Base-by-base conservation (phyloP, 2,113 vertebrate species). In the Vanacampus margaritifer region DNA sequence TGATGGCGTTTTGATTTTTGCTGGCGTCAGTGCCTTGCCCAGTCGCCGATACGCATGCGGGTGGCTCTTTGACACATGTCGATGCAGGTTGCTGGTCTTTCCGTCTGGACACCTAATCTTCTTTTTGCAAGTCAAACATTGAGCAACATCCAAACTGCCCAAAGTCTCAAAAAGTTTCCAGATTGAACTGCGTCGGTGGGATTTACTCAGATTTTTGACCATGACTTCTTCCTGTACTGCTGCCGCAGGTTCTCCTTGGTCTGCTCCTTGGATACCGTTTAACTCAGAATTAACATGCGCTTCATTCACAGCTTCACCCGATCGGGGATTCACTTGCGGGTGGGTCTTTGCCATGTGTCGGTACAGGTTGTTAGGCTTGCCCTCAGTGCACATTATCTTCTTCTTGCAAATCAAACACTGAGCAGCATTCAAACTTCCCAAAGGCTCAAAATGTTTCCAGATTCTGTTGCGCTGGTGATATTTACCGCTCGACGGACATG, bases 301-400 rank as follows among this genome's bases (percentile, higher is more conserved):
- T 63, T 39, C 61, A 16, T 53, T 65, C 35, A 24, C 11, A 48
- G 21, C 21, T 26, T 37, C 12, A 3, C 35, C 32, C n/a, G 28
- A 28, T 36, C 12, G 48, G 2, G 45, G 6, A 21, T 35, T 51
- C 28, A 68, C 63, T 7, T 69, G 69, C 0, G 90, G 88, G 65
- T 92, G 91, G 70, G 78, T 88, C 35, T 87, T 88, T 14, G 81
- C 87, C 51, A 92, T 67, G 79, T 91, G 91, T 3, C 84, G 72
- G 24, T 75, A 84, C 19, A 92, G 66, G 68, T 91, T 90, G 68
- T 85, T 74, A 11, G 87, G 89, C 73, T 83, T 83, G 19, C 86
- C 71, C 10, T 87, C 69, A 23, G 48, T 73, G 50, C 85, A 85
- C 48, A 88, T 74, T 3, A 92, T 67, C 68, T 86, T 89, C 73